Base-by-base conservation (phyloP, 2,797 vertebrate genomes). In the Austrolebias charrua region DNA sequence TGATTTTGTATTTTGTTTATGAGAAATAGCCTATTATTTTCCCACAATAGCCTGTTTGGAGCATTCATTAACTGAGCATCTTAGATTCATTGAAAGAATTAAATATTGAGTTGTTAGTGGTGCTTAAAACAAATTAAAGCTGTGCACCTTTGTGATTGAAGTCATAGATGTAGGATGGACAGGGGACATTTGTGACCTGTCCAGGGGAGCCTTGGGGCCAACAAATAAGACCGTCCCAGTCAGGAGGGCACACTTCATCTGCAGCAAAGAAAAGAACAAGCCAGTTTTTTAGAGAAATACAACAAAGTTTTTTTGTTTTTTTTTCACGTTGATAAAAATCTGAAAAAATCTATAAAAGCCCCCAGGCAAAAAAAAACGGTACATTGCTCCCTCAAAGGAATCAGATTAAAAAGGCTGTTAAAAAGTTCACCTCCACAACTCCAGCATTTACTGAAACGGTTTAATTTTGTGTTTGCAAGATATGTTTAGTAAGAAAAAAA, bases 201-300 rank as follows among this genome's bases (percentile, higher is more conserved):
- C 94, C 95, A 1, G 86, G 88, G 29, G 86, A 92, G n/a, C 95
- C 95, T 56, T 88, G 90, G 42, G 95, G 95, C 95, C 95, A 97
- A 70, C 95, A 97, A 38, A 95, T 92, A 9, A 97, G 87, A 55
- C 95, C 95, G 10, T 97, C 95, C 95, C 95, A 97, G 84, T 94
- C 94, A 44, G 95, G 94, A 68, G 93, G 88, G 67, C 95, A 97
- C 50, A 84, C 76, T 15, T 91, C 91, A 75, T 95, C 95, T 95
- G 74, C 29, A 83, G 52, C 0, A 20, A 10, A 46, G 2, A 68
- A 38, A 58, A 65, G 5, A 67, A 6, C 11, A 44, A 54, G n/a
- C 52, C 31, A 69, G 18, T 49, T 35, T 42, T 55, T 55, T 4
- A 42, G 2, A 38, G 35, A 38, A 38, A 38, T 38, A 38, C 35